Evolutionary conservation across 2,113 vertebrate species (phyloP).

Genomic region (Poecile atricapillus): DNA sequence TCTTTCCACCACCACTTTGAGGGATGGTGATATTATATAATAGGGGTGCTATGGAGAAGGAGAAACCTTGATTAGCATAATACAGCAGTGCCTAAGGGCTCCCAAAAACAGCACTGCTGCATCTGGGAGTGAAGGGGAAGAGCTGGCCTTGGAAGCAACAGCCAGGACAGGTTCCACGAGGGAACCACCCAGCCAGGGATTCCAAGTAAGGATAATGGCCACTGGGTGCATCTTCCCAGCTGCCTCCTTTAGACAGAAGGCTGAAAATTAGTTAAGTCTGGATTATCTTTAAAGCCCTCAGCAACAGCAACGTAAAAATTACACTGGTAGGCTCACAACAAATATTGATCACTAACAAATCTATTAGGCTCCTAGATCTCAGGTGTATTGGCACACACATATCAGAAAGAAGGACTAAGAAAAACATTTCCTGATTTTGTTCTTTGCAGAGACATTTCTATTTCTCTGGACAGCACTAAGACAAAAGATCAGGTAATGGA

Average conservation of each 20-base stretch:
- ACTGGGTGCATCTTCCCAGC: neutral
- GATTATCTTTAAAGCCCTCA: neutral
- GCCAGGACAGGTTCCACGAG: neutral
- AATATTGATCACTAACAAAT: neutral
- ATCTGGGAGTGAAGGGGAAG: neutral
- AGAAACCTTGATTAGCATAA: neutral
- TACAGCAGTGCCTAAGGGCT: neutral
- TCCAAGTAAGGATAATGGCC: neutral
- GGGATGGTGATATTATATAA: neutral
- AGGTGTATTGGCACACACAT: neutral
- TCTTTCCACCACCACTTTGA: neutral
- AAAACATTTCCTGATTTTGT: neutral
- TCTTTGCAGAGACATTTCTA: neutral
- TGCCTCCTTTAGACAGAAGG: neutral
- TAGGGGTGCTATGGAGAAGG: neutral
- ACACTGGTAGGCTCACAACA: neutral
- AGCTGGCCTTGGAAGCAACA: neutral
- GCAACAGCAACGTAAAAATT: neutral
- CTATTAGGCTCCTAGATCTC: neutral
- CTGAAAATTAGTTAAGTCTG: neutral
- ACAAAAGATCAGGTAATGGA: neutral
- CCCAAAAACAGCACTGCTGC: neutral
- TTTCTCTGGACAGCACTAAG: neutral
- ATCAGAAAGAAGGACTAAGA: neutral
- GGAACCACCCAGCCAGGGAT: neutral